Conservation (phyloP, 1,140 invertebrate genomes). For the Trichoplusia ni region DNA sequence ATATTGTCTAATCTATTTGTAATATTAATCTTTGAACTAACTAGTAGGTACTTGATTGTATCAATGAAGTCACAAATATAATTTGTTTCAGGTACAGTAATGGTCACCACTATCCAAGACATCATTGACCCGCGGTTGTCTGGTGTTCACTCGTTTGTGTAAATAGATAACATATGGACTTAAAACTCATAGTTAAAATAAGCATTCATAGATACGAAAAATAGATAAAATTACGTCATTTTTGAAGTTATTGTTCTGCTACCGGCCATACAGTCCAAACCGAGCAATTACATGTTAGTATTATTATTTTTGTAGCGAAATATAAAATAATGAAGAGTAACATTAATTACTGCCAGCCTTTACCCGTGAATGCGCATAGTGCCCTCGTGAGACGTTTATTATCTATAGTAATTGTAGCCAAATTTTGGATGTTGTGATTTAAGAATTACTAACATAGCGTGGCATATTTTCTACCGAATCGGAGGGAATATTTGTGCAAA, state of each 20-base stretch:
- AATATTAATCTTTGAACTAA: too few relatives aligned
- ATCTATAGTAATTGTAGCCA: constrained; percentile 16
- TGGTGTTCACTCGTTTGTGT: constrained; percentile 38
- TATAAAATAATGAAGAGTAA: constrained; percentile 20
- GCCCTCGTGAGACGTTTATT: constrained; percentile 23
- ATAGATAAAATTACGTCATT: constrained; percentile 17
- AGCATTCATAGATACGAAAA: constrained; percentile 17
- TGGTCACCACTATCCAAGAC: constrained; percentile 67
- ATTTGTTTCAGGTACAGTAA: constrained; percentile 63
- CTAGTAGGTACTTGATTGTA: too few relatives aligned
- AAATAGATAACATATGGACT: constrained; percentile 62
- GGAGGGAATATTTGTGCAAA: constrained; percentile 4
- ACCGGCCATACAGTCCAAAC: constrained; percentile 25
- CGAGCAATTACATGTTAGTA: constrained; percentile 24
- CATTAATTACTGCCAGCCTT: constrained; percentile 48
- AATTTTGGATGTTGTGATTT: constrained; percentile 20
- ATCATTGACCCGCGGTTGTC: constrained; percentile 67
- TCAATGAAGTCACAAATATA: too few relatives aligned
- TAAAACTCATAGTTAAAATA: constrained; percentile 39
- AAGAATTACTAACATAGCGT: background rate
- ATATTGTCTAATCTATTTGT: too few relatives aligned
- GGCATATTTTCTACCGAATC: constrained; percentile 6
- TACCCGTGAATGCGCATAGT: constrained; percentile 19
- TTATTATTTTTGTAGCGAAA: constrained; percentile 26
- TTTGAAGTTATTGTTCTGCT: constrained; percentile 16